Percentiles rank a stretch among this genome's conserved stretches.
phyloP scores from a whole-genome alignment of 1,140 invertebrate genomes.

The Drosophila willistoni region DNA sequence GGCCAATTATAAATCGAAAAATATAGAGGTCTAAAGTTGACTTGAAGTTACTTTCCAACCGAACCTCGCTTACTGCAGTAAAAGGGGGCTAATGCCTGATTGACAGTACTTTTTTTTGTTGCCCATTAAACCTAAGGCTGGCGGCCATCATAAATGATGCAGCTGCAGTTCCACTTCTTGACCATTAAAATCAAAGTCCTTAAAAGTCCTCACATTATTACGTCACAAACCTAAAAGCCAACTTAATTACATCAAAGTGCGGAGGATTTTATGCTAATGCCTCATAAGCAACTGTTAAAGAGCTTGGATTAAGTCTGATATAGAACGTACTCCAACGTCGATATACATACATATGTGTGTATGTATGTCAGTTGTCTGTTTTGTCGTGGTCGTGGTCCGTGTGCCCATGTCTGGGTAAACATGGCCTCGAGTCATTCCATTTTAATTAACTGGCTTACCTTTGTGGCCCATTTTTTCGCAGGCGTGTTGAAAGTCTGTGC shows the following conservation, averaged over 20 bases:
- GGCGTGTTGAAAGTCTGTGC: conserved; percentile 18
- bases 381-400: background rate
- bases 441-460: conserved; percentile 62
- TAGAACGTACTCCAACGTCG: background rate
- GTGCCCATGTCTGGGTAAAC: background rate
- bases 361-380: background rate
- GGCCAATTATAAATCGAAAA: too few species aligned
- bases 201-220: conserved; percentile 1
- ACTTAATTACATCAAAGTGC: conserved; percentile 15
- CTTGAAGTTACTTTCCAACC: background rate
- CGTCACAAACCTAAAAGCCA: background rate
- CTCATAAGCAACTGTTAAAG: conserved; percentile 3
- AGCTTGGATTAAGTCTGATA: conserved; percentile 7
- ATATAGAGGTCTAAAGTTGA: too few species aligned
- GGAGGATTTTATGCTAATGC: conserved; percentile 9
- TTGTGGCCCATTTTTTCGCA: conserved; percentile 37
- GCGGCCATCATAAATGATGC: conserved; percentile 43
- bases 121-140: conserved; percentile 10
- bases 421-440: conserved; percentile 47
- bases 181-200: conserved; percentile 8
- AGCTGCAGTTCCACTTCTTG: conserved; percentile 7
- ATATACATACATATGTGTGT: background rate
- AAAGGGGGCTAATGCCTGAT: background rate
- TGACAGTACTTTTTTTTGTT: conserved; percentile 18
- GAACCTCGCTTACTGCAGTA: background rate